Evolutionary conservation across 2,797 vertebrate species (phyloP), one percentile per base, ranked within the genome.

Genomic region (Galaxias olidus): DNA sequence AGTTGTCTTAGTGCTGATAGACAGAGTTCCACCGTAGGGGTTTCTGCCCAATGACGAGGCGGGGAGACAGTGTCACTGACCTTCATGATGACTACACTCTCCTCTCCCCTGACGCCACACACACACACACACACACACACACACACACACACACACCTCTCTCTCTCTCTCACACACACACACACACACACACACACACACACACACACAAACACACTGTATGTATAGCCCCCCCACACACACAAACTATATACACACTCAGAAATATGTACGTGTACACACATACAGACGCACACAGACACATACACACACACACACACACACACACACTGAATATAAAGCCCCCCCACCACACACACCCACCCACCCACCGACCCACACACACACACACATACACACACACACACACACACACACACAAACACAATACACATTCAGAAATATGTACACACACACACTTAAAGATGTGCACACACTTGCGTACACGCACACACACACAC

Each of bases 41-140:
- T 64, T 75, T 44, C 63, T 10, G 53, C 77, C 58, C 71, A 69
- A 75, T 58, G 55, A 75, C 69, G 68, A 42, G 40, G 69, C 66
- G 80, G 80, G 74, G 76, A 81, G 71, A 69, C 67, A 20, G 73
- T 82, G 84, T 87, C 85, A 84, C 63, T 84, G 79, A 85, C 85
- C 86, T 43, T 30, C 12, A 41, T 56, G 20, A 56, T 20, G 53
- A 41, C 20, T 41, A 56, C 12, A n/a, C 30, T 30, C 41, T 20
- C 53, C 20, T 42, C 9, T 41, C 53, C 30, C 53, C 13, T 42
- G 30, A 42, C 13, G 41, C 14, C 53, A 19, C 51, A 20, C 51
- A 53, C 51, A 13, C 51, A 51, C 49, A 18, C 49, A 51, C 14
- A 18, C 49, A 10, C 15, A 51, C 49, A 17, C n/a, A 52, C 14